Base-by-base conservation (phyloP, 2,888 invertebrate genomes). In the Drosophila heteroneura region DNA sequence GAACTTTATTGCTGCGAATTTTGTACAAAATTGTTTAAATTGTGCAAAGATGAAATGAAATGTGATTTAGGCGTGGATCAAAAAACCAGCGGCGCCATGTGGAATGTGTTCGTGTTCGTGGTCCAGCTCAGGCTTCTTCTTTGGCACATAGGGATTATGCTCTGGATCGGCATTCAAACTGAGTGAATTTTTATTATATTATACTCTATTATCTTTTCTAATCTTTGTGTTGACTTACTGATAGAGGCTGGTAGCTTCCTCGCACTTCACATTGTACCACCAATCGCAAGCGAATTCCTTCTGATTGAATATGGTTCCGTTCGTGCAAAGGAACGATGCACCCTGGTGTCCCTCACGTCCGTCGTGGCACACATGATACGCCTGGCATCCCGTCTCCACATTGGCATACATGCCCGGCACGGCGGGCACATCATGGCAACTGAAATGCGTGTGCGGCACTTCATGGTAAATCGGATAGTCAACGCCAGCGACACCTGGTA, bases 201-300 rank as follows among this genome's bases (percentile, higher is more conserved):
- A n/a, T 10, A 35, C 16, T 39, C 7, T 9, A 16, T 22, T 22
- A 22, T 47, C 16, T 22, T 47, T 22, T 47, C 3, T 37, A 30
- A 33, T 3, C 19, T 10, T 16, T 39, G 4, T 10, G 47, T 19
- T 49, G 35, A 91, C 94, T 94, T 92, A 97, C 97, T 95, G 95
- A 94, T 97, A 97, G 74, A 96, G 95, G 41, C 94, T 94, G 5
- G 95, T 94, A n/a, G 97, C 96, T 72, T 96, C 95, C 6, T 95
- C 95, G 85, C 97, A 97, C 91, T 97, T 96, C 0, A 97, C 97
- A 92, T 97, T 97, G 94, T 97, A 97, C 97, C 97, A 97, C 97
- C 97, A 97, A 92, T 97, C 97, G 85, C 97, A 97, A 3, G 97
- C 95, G 86, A 97, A 97, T 91, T 97, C 96, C 75, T 96, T 95